A percentile compares a stretch with the other conserved stretches of the same genome.
phyloP scores from a whole-genome alignment of 2,888 invertebrate species.

The Gisinianus flammeolus region DNA sequence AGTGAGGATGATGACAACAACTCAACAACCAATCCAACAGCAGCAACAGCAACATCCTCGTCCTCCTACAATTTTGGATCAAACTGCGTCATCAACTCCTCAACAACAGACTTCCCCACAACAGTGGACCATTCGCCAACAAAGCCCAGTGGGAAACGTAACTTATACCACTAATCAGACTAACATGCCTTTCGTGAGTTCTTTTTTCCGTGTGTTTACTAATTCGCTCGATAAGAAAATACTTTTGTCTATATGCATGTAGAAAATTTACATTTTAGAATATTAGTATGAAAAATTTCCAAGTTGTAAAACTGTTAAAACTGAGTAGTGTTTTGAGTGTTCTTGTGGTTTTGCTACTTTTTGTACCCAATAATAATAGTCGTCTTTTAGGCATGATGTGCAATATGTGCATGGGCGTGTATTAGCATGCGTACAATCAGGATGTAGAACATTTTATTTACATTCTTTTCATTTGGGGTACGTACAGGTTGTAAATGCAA shows the following conservation, averaged over 20 bases:
- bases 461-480: too few relatives aligned
- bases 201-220: conserved; percentile 12
- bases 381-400: not conserved
- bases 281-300: too few relatives aligned
- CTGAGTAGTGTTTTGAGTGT: not conserved
- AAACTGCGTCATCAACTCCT: conserved; percentile 13
- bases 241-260: too few relatives aligned
- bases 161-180: conserved; percentile 37
- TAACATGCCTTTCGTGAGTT: conserved; percentile 43
- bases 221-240: too few relatives aligned
- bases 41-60: conserved; percentile 3
- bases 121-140: conserved; percentile 38
- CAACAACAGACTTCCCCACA: conserved; percentile 13
- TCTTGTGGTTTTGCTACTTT: not conserved
- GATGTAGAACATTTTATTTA: too few relatives aligned
- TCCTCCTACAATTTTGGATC: conserved; percentile 10
- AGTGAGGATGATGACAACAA: conserved; percentile 26
- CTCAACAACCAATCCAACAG: conserved; percentile 22
- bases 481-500: conserved; percentile 75
- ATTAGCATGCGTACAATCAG: too few relatives aligned
- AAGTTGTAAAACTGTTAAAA: too few relatives aligned
- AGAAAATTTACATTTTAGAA: too few relatives aligned
- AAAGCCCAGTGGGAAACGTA: conserved; percentile 26
- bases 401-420: too few relatives aligned
- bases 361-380: not conserved